Conservation (phyloP, 1,140 invertebrate genomes). For the Lepeophtheirus salmonis region DNA sequence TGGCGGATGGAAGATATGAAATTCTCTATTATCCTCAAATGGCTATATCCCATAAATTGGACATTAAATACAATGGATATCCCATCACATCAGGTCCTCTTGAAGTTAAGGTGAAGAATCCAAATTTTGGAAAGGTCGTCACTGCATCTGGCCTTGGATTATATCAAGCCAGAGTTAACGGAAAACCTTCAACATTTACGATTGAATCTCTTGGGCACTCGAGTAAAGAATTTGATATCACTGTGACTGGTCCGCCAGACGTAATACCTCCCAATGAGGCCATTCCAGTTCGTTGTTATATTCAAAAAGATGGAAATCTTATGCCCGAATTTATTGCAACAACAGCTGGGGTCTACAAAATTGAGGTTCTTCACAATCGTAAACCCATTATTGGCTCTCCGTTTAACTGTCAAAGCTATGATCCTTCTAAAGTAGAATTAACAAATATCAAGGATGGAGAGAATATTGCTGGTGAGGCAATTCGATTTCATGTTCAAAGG, state of each 20-base stretch:
- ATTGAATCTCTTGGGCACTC: conserved; percentile 66
- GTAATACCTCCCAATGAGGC: conserved; percentile 61
- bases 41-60: conserved; percentile 57
- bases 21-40: conserved; percentile 64
- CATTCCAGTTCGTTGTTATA: conserved; percentile 78
- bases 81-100: conserved; percentile 32
- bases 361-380: conserved; percentile 75
- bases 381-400: conserved; percentile 83
- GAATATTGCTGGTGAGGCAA: conserved; percentile 21
- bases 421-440: conserved; percentile 48
- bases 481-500: conserved; percentile 46
- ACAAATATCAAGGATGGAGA: conserved; percentile 4
- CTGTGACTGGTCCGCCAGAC: conserved; percentile 64
- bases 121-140: conserved; percentile 47
- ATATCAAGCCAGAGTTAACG: conserved; percentile 56
- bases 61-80: conserved; percentile 50
- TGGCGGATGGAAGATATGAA: conserved; percentile 33
- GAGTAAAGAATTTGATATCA: conserved; percentile 72
- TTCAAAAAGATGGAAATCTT: conserved; percentile 79
- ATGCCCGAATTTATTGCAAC: conserved; percentile 77
- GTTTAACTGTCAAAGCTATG: conserved; percentile 84
- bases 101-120: conserved; percentile 34
- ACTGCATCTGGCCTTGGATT: conserved; percentile 55
- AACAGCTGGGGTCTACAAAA: conserved; percentile 38
- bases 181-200: conserved; percentile 54